These are phyloP conservation scores for Hemiscyllium ocellatum DNA, from an alignment of 2,113 vertebrate species.

Conservation along the genomic window DNA sequence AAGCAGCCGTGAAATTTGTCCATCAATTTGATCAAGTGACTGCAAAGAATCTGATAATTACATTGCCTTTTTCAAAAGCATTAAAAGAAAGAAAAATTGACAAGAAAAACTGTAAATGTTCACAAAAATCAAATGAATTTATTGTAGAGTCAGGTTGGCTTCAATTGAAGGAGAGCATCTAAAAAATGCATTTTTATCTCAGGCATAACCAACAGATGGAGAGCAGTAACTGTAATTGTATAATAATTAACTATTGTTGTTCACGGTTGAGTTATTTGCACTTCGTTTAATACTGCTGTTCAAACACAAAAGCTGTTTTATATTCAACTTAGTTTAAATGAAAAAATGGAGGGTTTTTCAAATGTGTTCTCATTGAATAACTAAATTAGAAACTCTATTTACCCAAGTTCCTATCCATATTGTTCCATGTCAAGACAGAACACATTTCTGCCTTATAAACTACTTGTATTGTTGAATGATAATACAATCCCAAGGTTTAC, in stretches of 20 bases:
- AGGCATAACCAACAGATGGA: neutral
- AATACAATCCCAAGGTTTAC: neutral
- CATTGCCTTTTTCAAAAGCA: neutral
- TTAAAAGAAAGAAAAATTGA: neutral
- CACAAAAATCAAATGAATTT: neutral
- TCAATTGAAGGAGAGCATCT: neutral
- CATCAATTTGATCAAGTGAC: neutral
- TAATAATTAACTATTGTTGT: neutral
- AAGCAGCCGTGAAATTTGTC: neutral
- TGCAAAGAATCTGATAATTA: neutral
- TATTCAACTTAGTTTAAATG: neutral
- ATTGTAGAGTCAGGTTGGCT: neutral
- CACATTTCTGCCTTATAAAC: neutral
- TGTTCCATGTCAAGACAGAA: neutral
- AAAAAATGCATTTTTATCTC: neutral
- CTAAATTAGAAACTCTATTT: neutral
- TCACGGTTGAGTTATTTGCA: slow-evolving; percentile 6
- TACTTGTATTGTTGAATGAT: neutral
- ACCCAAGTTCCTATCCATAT: neutral
- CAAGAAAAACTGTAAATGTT: neutral
- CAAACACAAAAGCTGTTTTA: neutral
- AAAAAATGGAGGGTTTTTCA: neutral
- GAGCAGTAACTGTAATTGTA: neutral
- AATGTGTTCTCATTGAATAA: neutral
- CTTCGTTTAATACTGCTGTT: neutral